Conservation (phyloP, 2,888 invertebrate species). For the Ryuthela nishihirai region DNA sequence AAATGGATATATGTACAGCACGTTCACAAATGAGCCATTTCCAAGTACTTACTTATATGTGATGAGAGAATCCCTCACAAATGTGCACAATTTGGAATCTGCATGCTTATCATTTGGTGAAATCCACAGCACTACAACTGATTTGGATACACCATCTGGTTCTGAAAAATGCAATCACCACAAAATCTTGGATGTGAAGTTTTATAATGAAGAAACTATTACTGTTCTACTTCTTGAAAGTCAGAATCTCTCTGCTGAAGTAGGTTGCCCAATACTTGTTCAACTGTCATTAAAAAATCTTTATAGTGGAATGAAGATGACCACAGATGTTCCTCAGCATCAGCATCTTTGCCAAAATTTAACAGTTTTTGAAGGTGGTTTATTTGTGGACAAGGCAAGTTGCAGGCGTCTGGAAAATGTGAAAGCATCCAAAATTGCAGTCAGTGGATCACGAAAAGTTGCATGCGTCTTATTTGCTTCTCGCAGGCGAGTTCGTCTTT, state of each 20-base stretch:
- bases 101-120: constrained; percentile 16
- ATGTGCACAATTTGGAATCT: constrained; percentile 5
- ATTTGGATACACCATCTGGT: neutral
- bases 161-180: constrained; percentile 30
- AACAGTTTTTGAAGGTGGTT: constrained; percentile 4
- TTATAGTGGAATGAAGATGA: neutral
- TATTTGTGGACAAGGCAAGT: constrained; percentile 11
- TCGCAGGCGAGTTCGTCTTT: constrained; percentile 72
- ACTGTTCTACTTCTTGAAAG: constrained; percentile 48
- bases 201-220: constrained; percentile 49
- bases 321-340: neutral
- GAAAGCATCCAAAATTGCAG: constrained; percentile 63
- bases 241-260: constrained; percentile 18
- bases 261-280: constrained; percentile 46
- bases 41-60: constrained; percentile 22
- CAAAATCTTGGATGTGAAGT: constrained; percentile 47
- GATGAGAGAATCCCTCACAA: constrained; percentile 11
- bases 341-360: neutral
- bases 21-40: constrained; percentile 7
- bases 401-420: constrained; percentile 47
- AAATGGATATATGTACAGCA: constrained; percentile 24
- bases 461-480: constrained; percentile 78
- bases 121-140: neutral
- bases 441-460: constrained; percentile 78
- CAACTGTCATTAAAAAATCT: constrained; percentile 45